Evolutionary conservation across 2,113 vertebrate species (phyloP).

Genomic region (Platysteira castanea): DNA sequence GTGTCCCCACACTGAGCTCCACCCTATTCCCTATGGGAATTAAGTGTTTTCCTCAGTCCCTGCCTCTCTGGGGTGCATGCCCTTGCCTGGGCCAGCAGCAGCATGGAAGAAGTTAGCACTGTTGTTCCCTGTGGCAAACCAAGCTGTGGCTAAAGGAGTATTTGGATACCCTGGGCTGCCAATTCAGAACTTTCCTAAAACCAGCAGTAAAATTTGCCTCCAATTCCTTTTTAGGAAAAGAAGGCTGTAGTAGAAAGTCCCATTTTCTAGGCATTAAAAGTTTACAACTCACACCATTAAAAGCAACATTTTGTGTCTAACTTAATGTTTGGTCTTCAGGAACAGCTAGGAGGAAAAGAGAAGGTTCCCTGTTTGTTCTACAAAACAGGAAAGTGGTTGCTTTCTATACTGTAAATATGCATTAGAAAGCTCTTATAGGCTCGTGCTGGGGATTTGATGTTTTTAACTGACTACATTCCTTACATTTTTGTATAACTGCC

Average conservation of each 20-base stretch:
- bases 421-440: conserved; percentile 71
- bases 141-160: conserved; percentile 39
- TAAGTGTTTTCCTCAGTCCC: neutral
- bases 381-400: conserved; percentile 56
- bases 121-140: neutral
- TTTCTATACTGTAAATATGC: conserved; percentile 72
- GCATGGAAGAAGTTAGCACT: neutral
- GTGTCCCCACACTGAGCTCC: neutral
- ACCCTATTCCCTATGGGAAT: neutral
- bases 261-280: conserved; percentile 37
- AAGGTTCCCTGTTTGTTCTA: conserved; percentile 46
- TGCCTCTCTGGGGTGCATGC: neutral
- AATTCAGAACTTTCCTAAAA: conserved; percentile 39
- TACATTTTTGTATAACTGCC: conserved; percentile 86
- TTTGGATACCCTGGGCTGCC: conserved; percentile 31
- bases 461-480: conserved; percentile 83
- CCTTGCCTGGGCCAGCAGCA: neutral
- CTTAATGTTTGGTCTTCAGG: conserved; percentile 33
- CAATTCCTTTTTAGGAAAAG: conserved; percentile 54
- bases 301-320: conserved; percentile 13
- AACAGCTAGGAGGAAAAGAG: conserved; percentile 47
- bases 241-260: conserved; percentile 3
- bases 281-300: conserved; percentile 15
- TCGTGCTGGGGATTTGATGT: conserved; percentile 73
- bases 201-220: conserved; percentile 42